Percentiles rank a stretch among this genome's conserved stretches.
Conservation (phyloP, 92 coral and sea anemone species). For the Montipora capitata region DNA sequence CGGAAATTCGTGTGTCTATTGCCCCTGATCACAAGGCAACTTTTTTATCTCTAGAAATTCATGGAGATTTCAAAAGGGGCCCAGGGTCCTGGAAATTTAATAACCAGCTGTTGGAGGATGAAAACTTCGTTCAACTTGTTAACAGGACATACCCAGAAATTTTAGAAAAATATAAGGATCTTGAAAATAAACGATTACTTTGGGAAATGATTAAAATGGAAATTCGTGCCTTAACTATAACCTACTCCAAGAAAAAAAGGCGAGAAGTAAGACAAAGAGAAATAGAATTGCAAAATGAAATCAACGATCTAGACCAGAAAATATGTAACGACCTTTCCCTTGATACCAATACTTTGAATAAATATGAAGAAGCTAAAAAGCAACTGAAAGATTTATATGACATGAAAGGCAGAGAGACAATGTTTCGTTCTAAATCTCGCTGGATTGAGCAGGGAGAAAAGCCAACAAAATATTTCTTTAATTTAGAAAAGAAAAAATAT, state of each 20-base stretch:
- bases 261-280: background rate
- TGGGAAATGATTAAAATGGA: too few species aligned
- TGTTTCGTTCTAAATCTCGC: background rate
- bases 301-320: slow-evolving; percentile 1
- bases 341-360: background rate
- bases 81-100: slow-evolving; percentile 15
- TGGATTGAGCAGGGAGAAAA: background rate
- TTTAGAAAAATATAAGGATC: background rate
- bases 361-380: background rate
- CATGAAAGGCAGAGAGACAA: background rate
- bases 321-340: background rate
- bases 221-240: background rate
- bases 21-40: slow-evolving; percentile 10
- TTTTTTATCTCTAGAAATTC: background rate
- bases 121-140: background rate
- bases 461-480: too few species aligned
- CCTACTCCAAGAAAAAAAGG: background rate
- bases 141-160: background rate
- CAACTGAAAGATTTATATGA: background rate
- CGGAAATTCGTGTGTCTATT: background rate
- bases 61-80: background rate
- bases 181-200: background rate
- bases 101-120: background rate
- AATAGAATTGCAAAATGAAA: slow-evolving; percentile 16
- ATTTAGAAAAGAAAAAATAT: too few species aligned